Evolutionary conservation across 2,888 invertebrate genomes (phyloP), one percentile per base, ranked within the genome.

Genomic region (Uropetala carovei): DNA sequence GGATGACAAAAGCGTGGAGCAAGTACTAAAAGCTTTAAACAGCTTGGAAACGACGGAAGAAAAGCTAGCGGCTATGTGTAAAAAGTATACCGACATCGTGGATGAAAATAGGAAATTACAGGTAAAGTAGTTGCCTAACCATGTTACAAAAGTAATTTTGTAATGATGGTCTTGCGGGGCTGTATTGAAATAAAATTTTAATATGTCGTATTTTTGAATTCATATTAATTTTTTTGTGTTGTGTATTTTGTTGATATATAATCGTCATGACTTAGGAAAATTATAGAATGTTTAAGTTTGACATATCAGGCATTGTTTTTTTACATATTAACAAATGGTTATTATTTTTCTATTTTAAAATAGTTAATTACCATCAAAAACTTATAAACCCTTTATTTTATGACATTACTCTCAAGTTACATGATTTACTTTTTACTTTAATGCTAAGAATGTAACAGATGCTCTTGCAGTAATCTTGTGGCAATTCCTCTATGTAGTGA

Each of bases 71-170:
- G 95, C 96, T 0, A 96, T 98, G 93, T 96, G 97, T 94, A 97
- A 97, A 94, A 98, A 97, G 94, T 98, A 98, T 94, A 95, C 97
- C 0, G 98, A 98, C 94, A 95, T 97, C 8, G 96, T 97, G 16
- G 98, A 98, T 93, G 98, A 98, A 92, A 97, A 97, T 94, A 93
- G 95, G 59, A 93, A 94, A 43, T 92, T 95, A 22, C 95, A 95
- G 93, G 93, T 94, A 92, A 11, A 27, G 0, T 11, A 75, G 13
- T 27, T 9, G 10, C 11, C 18, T 7, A 13, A 75, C 27, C 22
- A 27, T 27, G 5, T 27, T 43, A 43, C 43, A 43, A 43, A 43
- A 5, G 43, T 43, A 43, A 43, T 43, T 43, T 5, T 43, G 43
- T 43, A 43, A 43, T 43, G 43, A 43, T n/a, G n/a, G n/a, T 43